Conservation (phyloP, 2,113 vertebrate genomes). For the Pithys albifrons region DNA sequence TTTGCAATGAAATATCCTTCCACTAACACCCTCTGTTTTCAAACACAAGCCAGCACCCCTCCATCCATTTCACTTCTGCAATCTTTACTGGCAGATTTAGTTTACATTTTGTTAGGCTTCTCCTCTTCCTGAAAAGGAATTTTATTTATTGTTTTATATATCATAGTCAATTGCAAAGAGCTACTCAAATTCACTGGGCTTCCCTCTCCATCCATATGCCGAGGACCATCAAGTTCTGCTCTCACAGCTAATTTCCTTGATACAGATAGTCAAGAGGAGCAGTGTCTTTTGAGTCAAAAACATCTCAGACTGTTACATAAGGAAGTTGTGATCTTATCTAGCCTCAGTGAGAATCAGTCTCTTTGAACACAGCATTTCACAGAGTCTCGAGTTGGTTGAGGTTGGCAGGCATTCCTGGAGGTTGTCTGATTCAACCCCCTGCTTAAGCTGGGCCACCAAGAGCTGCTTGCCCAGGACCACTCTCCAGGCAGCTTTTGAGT, state of each 20-base stretch:
- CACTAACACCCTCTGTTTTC: neutral
- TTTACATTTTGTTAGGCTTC: neutral
- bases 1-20: neutral
- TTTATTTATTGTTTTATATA: neutral
- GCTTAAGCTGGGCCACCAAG: neutral
- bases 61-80: neutral
- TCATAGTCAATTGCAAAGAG: neutral
- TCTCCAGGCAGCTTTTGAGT: neutral
- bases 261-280: neutral
- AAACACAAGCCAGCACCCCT: neutral
- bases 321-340: neutral
- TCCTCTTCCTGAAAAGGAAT: neutral
- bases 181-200: neutral
- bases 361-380: neutral
- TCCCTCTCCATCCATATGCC: neutral
- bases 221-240: neutral
- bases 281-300: neutral
- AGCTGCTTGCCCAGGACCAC: neutral
- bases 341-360: neutral
- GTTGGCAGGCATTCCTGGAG: neutral
- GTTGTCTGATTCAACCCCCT: accelerated
- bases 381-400: neutral
- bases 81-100: neutral
- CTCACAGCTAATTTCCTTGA: neutral
- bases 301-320: neutral